phyloP scores from a whole-genome alignment of 2,113 vertebrate species.

The Oceanodroma tethys region DNA sequence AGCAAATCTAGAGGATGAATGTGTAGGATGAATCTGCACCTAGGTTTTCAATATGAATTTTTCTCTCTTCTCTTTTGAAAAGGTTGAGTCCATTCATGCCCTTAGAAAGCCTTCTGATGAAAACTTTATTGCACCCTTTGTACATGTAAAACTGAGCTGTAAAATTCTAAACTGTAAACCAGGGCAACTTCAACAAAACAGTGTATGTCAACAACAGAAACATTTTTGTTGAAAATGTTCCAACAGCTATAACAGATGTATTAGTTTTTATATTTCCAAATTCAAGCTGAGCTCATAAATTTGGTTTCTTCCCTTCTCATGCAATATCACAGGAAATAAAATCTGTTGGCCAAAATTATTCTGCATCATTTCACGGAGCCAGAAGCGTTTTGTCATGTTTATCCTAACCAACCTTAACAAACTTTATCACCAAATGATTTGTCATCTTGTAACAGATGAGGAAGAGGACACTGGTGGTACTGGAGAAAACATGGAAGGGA shows the following conservation, averaged over 20 bases:
- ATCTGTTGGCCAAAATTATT: not conserved
- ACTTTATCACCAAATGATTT: not conserved
- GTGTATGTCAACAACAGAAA: not conserved
- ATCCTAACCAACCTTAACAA: not conserved
- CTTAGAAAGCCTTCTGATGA: not conserved
- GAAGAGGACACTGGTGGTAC: conserved; percentile 15
- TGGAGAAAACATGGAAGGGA: not conserved
- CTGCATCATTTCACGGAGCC: not conserved
- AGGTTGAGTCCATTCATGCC: not conserved
- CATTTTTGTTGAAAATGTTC: not conserved
- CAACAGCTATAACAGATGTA: not conserved
- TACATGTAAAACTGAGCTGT: not conserved
- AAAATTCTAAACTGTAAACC: not conserved
- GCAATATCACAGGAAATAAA: not conserved
- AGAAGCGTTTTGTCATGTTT: not conserved
- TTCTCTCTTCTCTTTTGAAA: not conserved
- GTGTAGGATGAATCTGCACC: not conserved
- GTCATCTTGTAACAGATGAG: conserved; percentile 37
- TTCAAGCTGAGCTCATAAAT: not conserved
- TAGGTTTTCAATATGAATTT: not conserved
- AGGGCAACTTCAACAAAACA: not conserved
- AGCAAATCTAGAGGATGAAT: not conserved
- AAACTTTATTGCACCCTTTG: not conserved
- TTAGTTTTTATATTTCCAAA: not conserved
- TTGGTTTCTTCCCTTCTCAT: not conserved